Evolutionary conservation across 2,888 invertebrate species (phyloP), one percentile per base, ranked within the genome.

Genomic region (Tyria jacobaeae): DNA sequence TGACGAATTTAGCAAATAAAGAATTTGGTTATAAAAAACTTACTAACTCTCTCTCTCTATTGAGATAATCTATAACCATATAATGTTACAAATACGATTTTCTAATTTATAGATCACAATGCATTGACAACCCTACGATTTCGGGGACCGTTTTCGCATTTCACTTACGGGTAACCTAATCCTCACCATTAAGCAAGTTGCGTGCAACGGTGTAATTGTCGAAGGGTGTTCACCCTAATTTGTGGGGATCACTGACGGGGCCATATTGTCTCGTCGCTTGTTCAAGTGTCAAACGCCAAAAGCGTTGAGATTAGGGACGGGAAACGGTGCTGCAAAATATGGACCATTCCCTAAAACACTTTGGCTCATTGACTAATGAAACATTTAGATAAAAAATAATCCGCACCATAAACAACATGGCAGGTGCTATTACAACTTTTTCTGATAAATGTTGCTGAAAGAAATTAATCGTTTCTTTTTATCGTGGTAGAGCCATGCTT

Each of bases 211-310:
- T 80, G 81, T 89, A 89, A 90, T 91, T 89, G 90, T 87, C 83
- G 87, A 79, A 87, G 92, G 91, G 92, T 90, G 89, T 82, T 82
- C 83, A 83, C 89, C 90, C 88, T 89, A 89, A 89, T 89, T 87
- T 81, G 86, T 85, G 84, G 84, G 87, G 88, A 85, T 81, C 83
- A 76, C 70, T 71, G 68, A 63, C 76, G 75, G 76, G 76, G 86
- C 80, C 84, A 82, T 86, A 85, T 89, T 87, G 89, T 87, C 84
- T 79, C 76, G 67, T 70, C 69, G 68, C 66, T 77, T 78, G 79
- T 73, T 84, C 79, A 80, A 86, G 90, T 89, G 91, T 88, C 87
- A 89, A 86, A 87, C 84, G 85, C 85, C 86, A 84, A 76, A 79
- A 67, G 75, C 71, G 53, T 52, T 47, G 49, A 69, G 72, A 75